phyloP scores from a whole-genome alignment of 2,113 vertebrate species.

The Nothocercus julius region DNA sequence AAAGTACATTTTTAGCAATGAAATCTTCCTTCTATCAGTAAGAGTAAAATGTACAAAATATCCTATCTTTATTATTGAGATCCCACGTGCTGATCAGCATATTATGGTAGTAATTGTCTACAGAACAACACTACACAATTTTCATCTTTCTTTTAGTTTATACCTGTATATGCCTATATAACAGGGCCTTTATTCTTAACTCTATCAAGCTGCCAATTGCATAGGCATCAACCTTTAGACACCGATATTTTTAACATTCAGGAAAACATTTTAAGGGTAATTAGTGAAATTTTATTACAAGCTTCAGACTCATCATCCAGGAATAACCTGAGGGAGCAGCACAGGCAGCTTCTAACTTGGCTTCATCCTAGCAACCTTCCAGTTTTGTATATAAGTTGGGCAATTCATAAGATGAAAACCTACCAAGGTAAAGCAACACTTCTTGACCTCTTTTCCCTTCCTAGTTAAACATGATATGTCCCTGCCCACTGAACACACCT shows the following conservation, averaged over 20 bases:
- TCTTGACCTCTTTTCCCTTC: background rate
- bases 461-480: background rate
- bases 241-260: background rate
- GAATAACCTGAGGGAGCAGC: slow-evolving; percentile 41
- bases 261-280: too few species aligned
- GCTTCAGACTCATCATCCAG: slow-evolving; percentile 9
- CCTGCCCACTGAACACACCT: background rate
- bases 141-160: background rate
- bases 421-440: background rate
- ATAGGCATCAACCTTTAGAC: background rate
- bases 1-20: background rate
- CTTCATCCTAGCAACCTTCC: background rate
- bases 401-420: background rate
- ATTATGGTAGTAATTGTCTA: background rate
- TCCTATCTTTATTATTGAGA: background rate
- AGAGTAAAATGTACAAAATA: background rate
- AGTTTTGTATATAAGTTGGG: background rate
- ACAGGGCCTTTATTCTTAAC: background rate
- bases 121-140: background rate
- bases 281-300: slow-evolving; percentile 1
- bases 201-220: background rate
- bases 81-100: background rate
- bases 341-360: slow-evolving; percentile 27
- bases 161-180: background rate
- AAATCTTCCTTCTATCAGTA: background rate